These are phyloP conservation scores for Drosophila albomicans DNA, from an alignment of 1,140 invertebrate genomes.

Conservation along the genomic window DNA sequence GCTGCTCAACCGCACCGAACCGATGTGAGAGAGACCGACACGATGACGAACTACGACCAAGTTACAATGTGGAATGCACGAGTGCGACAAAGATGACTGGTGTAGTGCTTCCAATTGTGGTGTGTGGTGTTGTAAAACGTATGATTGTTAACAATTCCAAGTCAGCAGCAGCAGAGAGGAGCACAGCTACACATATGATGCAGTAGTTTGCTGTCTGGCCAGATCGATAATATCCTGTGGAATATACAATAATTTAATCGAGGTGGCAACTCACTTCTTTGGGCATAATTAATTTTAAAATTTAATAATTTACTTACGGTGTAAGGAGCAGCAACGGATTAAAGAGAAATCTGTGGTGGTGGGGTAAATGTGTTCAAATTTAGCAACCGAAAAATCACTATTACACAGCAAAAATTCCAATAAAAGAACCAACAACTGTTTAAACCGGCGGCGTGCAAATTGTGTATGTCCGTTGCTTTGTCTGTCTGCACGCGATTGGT, in stretches of 20 bases:
- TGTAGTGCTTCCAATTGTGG: slow-evolving; percentile 23
- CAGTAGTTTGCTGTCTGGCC: slow-evolving; percentile 48
- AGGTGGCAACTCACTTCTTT: slow-evolving; percentile 51
- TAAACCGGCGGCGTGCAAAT: slow-evolving; percentile 56
- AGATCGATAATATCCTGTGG: slow-evolving; percentile 50
- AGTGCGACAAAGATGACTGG: slow-evolving; percentile 45
- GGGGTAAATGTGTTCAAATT: slow-evolving; percentile 29
- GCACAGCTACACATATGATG: slow-evolving; percentile 27
- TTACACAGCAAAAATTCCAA: slow-evolving; percentile 23
- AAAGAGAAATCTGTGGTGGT: background rate
- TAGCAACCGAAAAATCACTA: slow-evolving; percentile 35
- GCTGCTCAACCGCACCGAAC: slow-evolving; percentile 29
- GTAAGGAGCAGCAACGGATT: slow-evolving; percentile 11
- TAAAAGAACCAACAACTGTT: slow-evolving; percentile 37
- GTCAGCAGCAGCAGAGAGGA: slow-evolving; percentile 50
- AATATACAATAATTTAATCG: slow-evolving; percentile 16
- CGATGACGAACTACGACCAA: slow-evolving; percentile 36
- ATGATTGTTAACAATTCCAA: slow-evolving; percentile 24
- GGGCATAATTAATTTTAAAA: slow-evolving; percentile 14
- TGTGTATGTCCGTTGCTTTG: slow-evolving; percentile 22
- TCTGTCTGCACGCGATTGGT: slow-evolving; percentile 30
- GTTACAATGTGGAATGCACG: background rate
- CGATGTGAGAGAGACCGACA: slow-evolving; percentile 45
- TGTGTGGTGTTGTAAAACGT: slow-evolving; percentile 60
- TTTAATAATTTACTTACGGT: slow-evolving; percentile 12